Evolutionary conservation across 2,113 vertebrate genomes (phyloP).

Genomic region (Oryzias javanicus): DNA sequence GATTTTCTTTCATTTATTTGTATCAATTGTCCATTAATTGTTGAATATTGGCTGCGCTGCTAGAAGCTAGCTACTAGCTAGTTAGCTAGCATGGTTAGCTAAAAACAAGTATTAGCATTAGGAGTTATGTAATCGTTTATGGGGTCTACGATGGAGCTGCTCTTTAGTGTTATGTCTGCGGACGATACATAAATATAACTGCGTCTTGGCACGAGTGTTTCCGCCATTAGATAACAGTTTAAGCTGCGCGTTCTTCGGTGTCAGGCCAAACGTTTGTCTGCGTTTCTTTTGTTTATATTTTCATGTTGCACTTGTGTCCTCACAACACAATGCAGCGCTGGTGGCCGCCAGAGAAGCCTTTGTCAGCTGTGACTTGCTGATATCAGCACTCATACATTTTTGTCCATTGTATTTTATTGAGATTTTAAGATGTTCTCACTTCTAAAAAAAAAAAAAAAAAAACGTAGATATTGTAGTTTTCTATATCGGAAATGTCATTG

Average conservation of each 20-base stretch:
- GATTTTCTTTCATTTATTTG: not conserved
- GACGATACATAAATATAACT: not conserved
- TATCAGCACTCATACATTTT: constrained; percentile 46
- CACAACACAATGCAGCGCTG: constrained; percentile 44
- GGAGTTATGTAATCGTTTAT: constrained; percentile 62
- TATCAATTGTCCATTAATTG: not conserved
- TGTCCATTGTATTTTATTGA: not conserved
- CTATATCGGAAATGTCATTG: no score
- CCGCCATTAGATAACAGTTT: not conserved
- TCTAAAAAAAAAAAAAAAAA: no score
- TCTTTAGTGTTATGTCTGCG: not conserved
- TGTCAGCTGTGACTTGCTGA: constrained; percentile 57
- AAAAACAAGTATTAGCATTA: constrained; percentile 70
- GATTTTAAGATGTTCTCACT: not conserved
- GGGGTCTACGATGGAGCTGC: constrained; percentile 29
- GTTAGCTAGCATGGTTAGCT: constrained; percentile 45
- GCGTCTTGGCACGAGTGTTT: not conserved
- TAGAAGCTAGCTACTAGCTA: constrained; percentile 42
- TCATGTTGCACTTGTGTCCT: constrained; percentile 12
- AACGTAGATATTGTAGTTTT: no score
- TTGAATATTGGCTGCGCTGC: constrained; percentile 27
- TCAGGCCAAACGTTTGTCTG: not conserved
- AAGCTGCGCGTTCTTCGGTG: no score
- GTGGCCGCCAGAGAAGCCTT: constrained; percentile 36
- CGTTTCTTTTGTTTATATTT: constrained; percentile 42